Base-by-base conservation (phyloP, 1,140 invertebrate species). In the Papilio xuthus region DNA sequence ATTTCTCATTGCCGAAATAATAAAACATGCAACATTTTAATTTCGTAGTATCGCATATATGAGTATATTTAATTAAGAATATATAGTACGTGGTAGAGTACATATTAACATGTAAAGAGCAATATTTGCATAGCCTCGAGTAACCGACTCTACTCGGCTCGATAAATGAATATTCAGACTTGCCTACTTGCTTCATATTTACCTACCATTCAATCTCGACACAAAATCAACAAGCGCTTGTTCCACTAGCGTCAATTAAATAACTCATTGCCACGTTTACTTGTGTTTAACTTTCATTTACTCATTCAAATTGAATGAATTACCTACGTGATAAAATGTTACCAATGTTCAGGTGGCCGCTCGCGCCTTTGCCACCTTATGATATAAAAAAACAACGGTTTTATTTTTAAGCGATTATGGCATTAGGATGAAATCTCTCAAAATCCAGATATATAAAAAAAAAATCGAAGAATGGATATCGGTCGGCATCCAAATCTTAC, bases 81-180 rank as follows among this genome's bases (percentile, higher is more conserved):
- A 67, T 60, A 60, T 67, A 67, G 60, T 67, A 26, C 60, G 26
- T 67, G 56, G 56, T 28, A 13, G 53, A 56, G 53, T 20, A 20
- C 23, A 37, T 28, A 75, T 75, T 60, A 76, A 76, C 53, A 76
- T 60, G 74, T 76, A 60, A 76, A 60, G 50, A 60, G 74, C 28
- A 60, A 60, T 76, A 76, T 76, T 76, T 63, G 74, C 74, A 60
- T 76, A 76, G 28, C 74, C 26, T 53, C 53, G 50, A 10, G 50
- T n/a, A 63, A 76, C 50, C 32, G 23, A 67, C 60, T 76, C 74
- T 76, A 76, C 74, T 76, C 74, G 28, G 42, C 53, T 60, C 32
- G 53, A 76, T 76, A 76, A 60, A 76, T 76, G 53, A 76, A 76
- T 76, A 76, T 76, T 76, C 74, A 76, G 74, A 76, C 53, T 76